Evolutionary conservation across 2,113 vertebrate species (phyloP).

Genomic region (Copsychus sechellarum): DNA sequence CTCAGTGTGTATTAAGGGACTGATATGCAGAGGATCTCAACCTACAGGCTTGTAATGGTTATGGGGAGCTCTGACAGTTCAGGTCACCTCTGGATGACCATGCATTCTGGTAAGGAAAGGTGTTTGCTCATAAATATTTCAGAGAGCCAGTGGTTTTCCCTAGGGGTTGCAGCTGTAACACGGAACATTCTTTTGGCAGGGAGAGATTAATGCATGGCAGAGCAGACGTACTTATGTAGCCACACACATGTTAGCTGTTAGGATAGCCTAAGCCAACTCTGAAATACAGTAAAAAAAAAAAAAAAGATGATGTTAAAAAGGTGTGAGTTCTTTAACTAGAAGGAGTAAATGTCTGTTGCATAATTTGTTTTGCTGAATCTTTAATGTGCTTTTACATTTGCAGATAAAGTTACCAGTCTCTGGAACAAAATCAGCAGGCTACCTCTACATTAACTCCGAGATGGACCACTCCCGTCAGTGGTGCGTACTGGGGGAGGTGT

Average conservation of each 20-base stretch:
- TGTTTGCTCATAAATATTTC: conserved; percentile 25
- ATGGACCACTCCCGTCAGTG: conserved; percentile 66
- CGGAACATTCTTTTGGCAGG: background rate
- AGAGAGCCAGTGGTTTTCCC: background rate
- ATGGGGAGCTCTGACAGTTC: background rate
- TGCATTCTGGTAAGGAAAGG: background rate
- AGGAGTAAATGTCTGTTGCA: background rate
- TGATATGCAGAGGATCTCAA: background rate
- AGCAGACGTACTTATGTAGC: background rate
- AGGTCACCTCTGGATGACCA: background rate
- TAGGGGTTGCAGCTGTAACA: background rate
- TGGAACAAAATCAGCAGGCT: conserved; percentile 70
- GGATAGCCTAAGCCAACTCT: background rate
- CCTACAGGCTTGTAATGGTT: background rate
- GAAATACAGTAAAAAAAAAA: background rate
- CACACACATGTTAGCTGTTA: background rate
- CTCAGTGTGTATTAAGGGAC: background rate
- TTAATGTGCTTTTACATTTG: background rate
- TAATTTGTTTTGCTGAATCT: background rate
- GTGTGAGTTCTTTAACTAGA: background rate
- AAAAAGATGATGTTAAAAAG: background rate
- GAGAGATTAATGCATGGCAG: background rate
- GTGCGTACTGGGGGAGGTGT: conserved; percentile 7
- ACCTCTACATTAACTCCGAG: conserved; percentile 66
- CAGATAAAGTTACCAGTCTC: conserved; percentile 83